phyloP scores from a whole-genome alignment of 2,113 vertebrate genomes.

The Cololabis saira region DNA sequence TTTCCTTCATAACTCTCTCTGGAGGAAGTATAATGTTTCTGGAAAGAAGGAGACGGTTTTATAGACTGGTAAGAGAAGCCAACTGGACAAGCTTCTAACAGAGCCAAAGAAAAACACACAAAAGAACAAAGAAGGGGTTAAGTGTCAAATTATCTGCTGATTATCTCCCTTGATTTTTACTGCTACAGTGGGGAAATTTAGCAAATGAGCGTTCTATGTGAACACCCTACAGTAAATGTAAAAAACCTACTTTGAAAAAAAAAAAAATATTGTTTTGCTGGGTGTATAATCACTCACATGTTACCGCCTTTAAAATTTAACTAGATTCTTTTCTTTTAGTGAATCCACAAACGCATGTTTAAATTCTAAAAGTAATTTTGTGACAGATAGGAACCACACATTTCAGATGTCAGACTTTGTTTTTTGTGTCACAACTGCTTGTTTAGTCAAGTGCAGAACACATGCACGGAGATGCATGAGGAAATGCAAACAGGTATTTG shows the following conservation, averaged over 20 bases:
- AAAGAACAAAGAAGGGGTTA: slow-evolving; percentile 60
- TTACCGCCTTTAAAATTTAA: slow-evolving; percentile 41
- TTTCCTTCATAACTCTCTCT: slow-evolving; percentile 50
- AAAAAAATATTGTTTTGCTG: slow-evolving; percentile 41
- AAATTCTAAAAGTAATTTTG: too few relatives aligned
- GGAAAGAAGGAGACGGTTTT: slow-evolving; percentile 59
- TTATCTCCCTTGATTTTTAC: slow-evolving; percentile 68
- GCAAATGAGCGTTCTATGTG: slow-evolving; percentile 57
- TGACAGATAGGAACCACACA: too few relatives aligned
- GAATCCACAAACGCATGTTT: too few relatives aligned
- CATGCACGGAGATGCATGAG: slow-evolving; percentile 10
- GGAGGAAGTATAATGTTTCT: slow-evolving; percentile 73
- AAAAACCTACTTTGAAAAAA: slow-evolving; percentile 45
- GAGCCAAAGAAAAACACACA: slow-evolving; percentile 51
- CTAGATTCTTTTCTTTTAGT: slow-evolving; percentile 34
- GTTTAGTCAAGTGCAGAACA: slow-evolving; percentile 22
- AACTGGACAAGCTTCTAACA: slow-evolving; percentile 27
- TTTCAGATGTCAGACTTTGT: neutral
- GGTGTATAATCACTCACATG: slow-evolving; percentile 33
- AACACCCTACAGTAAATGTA: slow-evolving; percentile 33
- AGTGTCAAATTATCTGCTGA: slow-evolving; percentile 61
- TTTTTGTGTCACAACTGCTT: slow-evolving; percentile 19
- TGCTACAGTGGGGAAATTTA: slow-evolving; percentile 49
- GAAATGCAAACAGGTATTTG: slow-evolving; percentile 24
- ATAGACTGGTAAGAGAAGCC: slow-evolving; percentile 26